Evolutionary conservation across 2,888 invertebrate genomes (phyloP), one percentile per base, ranked within the genome.

Genomic region (Tortricodes alternella): DNA sequence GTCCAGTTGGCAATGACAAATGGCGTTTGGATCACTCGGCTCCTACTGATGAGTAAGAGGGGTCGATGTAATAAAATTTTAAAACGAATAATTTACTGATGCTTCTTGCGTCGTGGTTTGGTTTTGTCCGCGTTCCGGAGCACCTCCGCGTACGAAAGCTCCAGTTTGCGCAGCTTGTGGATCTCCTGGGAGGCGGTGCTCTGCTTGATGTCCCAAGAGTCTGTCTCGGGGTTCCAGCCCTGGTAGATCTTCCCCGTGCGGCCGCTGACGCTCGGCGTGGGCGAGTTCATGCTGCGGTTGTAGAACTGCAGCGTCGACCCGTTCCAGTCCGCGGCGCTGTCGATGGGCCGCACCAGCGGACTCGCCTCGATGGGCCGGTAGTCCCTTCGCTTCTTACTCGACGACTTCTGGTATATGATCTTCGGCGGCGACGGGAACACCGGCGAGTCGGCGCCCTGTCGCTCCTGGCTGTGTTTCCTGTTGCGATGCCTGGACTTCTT

Each of bases 131-230:
- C 93, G 76, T 94, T 94, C 63, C 95, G 92, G 61, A 97, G 86
- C 15, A 95, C 97, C 80, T 97, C 96, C 4, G 97, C 97, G 79
- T 97, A 97, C 9, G 96, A 96, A 74, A 95, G 92, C 72, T 97
- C 96, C 48, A 97, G 90, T 73, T 94, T 94, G 76, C 95, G 94
- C 58, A 97, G 86, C 74, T 95, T 95, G 76, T 96, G 94, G 64
- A 97, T 94, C 70, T 96, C 96, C 73, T 96, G 95, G 8, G 96
- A 96, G 4, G 96, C 96, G 6, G 94, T 92, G 80, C 96, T 95
- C 78, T 92, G 89, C 62, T 91, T 89, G 50, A 88, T 85, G 68
- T 91, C 83, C 88, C 87, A 85, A 53, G 88, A 81, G 68, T 89
- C 81, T 0, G 91, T 90, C 62, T 90, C 91, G 6, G 90, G 67